Evolutionary conservation across 2,797 vertebrate genomes (phyloP).

Genomic region (Chelon labrosus): DNA sequence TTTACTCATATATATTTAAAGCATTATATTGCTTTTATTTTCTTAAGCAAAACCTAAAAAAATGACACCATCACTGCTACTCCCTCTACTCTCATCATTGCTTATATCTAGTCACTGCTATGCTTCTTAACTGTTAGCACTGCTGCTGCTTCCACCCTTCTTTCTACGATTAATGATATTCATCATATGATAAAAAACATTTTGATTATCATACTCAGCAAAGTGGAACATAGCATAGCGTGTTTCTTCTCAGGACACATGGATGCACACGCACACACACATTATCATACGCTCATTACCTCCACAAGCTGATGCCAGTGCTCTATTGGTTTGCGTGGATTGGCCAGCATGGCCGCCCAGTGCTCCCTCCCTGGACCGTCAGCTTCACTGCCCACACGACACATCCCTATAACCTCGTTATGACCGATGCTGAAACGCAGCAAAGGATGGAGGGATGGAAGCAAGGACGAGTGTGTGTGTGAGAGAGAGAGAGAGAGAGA

Average conservation of each 20-base stretch:
- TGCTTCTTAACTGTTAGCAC: background rate
- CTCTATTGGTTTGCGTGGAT: slow-evolving; percentile 94
- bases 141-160: background rate
- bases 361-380: slow-evolving; percentile 93
- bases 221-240: slow-evolving; percentile 18
- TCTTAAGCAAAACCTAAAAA: no score
- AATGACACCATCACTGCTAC: no score
- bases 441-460: slow-evolving; percentile 8
- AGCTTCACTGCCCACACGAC: slow-evolving; percentile 91
- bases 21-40: no score
- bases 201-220: background rate
- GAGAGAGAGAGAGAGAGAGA: slow-evolving; percentile 1
- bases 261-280: slow-evolving; percentile 16
- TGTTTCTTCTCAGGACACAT: slow-evolving; percentile 21
- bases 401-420: slow-evolving; percentile 97
- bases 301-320: slow-evolving; percentile 96
- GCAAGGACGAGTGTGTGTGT: slow-evolving; percentile 16
- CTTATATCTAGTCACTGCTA: no score
- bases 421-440: slow-evolving; percentile 89
- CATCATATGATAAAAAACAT: background rate
- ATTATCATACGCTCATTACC: slow-evolving; percentile 78
- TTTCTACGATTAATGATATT: background rate
- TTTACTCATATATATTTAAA: no score
- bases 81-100: background rate
- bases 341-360: slow-evolving; percentile 94